Evolutionary conservation across 2,888 invertebrate genomes (phyloP).

Genomic region (Embidobia sp.): DNA sequence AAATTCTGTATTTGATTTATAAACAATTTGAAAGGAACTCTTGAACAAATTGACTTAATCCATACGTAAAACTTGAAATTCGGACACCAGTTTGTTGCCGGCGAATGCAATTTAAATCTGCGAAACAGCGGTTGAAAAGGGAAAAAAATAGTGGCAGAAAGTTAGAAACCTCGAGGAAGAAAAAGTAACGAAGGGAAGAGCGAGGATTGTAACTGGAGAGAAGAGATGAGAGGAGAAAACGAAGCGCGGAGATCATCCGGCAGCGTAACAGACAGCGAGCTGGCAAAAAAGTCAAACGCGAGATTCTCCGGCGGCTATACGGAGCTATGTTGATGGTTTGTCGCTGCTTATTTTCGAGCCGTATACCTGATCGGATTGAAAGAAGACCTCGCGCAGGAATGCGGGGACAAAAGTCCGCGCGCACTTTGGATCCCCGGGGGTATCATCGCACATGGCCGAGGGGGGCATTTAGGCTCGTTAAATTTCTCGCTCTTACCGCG

Average conservation of each 20-base stretch:
- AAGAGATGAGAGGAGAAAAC: constrained; percentile 55
- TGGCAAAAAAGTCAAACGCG: constrained; percentile 81
- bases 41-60: no score
- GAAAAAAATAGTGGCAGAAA: constrained; percentile 66
- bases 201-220: constrained; percentile 46
- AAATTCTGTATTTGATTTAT: no score
- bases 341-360: constrained; percentile 80
- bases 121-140: no score
- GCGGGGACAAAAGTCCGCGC: constrained; percentile 72
- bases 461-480: constrained; percentile 17
- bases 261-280: constrained; percentile 80
- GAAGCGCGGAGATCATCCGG: constrained; percentile 78
- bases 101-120: constrained; percentile 3
- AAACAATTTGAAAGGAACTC: no score
- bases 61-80: no score
- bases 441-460: constrained; percentile 7
- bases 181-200: constrained; percentile 38
- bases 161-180: constrained; percentile 31
- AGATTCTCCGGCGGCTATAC: constrained; percentile 75
- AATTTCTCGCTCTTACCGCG: constrained; percentile 39
- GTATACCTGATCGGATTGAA: constrained; percentile 79
- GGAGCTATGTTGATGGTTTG: constrained; percentile 80
- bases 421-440: constrained; percentile 18
- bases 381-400: constrained; percentile 77
- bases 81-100: no score